Evolutionary conservation across 2,888 invertebrate species (phyloP), one percentile per base, ranked within the genome.

Genomic region (Synanthedon andrenaeformis): DNA sequence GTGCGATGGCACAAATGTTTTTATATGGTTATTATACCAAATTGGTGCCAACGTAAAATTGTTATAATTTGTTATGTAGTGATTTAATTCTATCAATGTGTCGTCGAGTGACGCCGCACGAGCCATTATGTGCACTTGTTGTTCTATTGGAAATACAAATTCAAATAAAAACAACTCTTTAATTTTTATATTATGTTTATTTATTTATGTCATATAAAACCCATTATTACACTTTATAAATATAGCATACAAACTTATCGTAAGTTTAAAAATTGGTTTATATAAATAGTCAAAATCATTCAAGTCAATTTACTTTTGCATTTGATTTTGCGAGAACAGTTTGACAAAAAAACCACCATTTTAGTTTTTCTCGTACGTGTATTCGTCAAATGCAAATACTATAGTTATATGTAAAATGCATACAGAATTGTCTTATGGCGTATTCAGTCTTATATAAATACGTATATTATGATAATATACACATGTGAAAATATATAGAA

Each of bases 41-140:
- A 81, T 81, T 72, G 86, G 86, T 87, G 86, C 86, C 86, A 87
- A 87, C 84, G 82, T 85, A 79, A 84, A 81, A 82, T 82, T 84
- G 84, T 85, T 86, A 82, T 86, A 84, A 82, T 82, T 83, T 86
- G 85, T 86, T 87, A 86, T 83, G 75, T 86, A 86, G 83, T 84
- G 74, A 79, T 81, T 77, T 81, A 79, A 76, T 83, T 82, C 77
- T 80, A 85, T 83, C 10, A 76, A 76, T 72, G 75, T 78, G 74
- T 74, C 76, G 82, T 85, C 81, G 50, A 50, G 51, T 50, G 54
- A 42, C 51, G 61, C 52, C 11, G 60, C 60, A 62, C 55, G 59
- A 58, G 84, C 82, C 82, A 84, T 82, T 72, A 74, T 79, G 82
- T 84, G 84, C 82, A 81, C 79, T 83, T 82, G 83, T 83, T 86